Conservation (phyloP, 2,113 vertebrate genomes). For the Silurus glanis region DNA sequence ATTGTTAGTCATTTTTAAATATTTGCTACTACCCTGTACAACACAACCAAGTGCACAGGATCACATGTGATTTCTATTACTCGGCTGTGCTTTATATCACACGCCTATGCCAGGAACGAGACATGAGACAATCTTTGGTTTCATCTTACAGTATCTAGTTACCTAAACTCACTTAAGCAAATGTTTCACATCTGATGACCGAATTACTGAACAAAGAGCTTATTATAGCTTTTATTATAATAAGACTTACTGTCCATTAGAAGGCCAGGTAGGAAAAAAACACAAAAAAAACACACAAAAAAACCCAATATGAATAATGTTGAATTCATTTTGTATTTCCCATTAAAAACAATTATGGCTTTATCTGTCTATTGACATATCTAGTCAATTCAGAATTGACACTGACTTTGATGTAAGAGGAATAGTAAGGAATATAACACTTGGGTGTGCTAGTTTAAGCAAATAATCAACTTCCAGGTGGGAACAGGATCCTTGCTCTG, state of each 20-base stretch:
- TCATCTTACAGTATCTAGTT: constrained; percentile 16
- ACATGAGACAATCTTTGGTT: constrained; percentile 12
- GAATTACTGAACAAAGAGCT: constrained; percentile 29
- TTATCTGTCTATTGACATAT: neutral
- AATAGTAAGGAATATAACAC: neutral
- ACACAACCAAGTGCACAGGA: neutral
- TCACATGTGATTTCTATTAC: constrained; percentile 23
- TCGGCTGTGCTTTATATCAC: constrained; percentile 7
- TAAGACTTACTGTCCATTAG: neutral
- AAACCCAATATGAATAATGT: neutral
- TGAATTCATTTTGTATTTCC: neutral
- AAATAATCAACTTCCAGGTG: neutral
- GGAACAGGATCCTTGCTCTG: neutral
- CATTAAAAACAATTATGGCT: neutral
- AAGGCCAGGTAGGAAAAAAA: neutral
- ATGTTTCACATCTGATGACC: constrained; percentile 36
- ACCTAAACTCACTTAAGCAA: constrained; percentile 24
- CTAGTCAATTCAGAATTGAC: neutral
- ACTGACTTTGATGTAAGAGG: neutral
- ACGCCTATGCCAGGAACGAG: constrained; percentile 21
- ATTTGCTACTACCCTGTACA: neutral
- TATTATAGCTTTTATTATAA: constrained; percentile 10
- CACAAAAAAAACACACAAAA: neutral
- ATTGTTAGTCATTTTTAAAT: neutral
- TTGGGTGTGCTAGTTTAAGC: neutral